phyloP scores from a whole-genome alignment of 2,797 vertebrate species.

The Arrhamphus sclerolepis region DNA sequence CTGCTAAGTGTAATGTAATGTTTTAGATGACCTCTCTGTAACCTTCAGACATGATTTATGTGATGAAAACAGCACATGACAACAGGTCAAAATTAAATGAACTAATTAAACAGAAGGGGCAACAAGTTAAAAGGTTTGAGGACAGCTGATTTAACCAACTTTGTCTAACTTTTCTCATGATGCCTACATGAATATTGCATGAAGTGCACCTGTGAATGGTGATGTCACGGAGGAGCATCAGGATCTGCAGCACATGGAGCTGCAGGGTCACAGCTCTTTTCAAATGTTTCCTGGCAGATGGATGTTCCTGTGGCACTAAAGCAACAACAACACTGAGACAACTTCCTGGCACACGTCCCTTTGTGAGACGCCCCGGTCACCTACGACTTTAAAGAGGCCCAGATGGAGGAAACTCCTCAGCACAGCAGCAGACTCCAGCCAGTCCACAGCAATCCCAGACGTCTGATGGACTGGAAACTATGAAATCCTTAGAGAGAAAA shows the following conservation, averaged over 20 bases:
- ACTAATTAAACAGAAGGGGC: no score
- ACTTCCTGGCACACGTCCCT: constrained; percentile 28
- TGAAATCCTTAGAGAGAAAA: constrained; percentile 44
- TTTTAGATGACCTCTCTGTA: no score
- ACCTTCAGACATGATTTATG: no score
- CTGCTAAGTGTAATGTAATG: no score
- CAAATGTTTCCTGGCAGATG: constrained; percentile 48
- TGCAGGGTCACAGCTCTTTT: constrained; percentile 13
- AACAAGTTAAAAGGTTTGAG: no score
- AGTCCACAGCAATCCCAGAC: constrained; percentile 28
- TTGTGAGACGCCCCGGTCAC: constrained; percentile 34
- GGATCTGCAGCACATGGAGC: no score
- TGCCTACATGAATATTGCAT: no score
- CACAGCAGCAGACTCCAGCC: constrained; percentile 33
- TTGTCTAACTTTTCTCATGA: no score
- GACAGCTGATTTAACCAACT: no score
- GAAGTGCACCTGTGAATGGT: background rate
- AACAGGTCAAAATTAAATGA: no score
- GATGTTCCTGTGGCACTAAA: constrained; percentile 23
- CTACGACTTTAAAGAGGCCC: constrained; percentile 29
- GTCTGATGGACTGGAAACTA: constrained; percentile 58
- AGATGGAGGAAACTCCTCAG: constrained; percentile 49
- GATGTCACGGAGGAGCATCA: constrained; percentile 15
- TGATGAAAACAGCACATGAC: no score
- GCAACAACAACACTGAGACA: constrained; percentile 42